Conservation (phyloP, 2,113 vertebrate species). For the Cromileptes altivelis region DNA sequence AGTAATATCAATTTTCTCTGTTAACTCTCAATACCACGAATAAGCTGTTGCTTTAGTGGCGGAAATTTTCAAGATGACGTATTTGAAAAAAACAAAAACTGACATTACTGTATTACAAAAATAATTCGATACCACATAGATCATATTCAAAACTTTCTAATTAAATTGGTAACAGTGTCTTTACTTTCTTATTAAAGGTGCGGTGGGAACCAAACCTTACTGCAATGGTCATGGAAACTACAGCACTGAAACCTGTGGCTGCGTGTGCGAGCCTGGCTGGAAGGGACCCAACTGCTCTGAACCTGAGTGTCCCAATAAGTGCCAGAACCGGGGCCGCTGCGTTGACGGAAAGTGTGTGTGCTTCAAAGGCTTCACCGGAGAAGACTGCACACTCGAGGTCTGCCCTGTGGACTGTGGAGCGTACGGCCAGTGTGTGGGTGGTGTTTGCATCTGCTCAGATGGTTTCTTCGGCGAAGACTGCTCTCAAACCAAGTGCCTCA, state of each 20-base stretch:
- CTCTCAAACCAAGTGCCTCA: slow-evolving; percentile 86
- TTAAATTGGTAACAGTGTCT: neutral
- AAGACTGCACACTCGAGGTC: slow-evolving; percentile 84
- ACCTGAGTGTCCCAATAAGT: slow-evolving; percentile 86
- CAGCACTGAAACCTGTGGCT: slow-evolving; percentile 87
- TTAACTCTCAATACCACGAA: neutral
- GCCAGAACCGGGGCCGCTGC: slow-evolving; percentile 90
- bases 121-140: neutral
- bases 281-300: slow-evolving; percentile 90
- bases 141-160: neutral
- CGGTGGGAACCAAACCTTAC: slow-evolving; percentile 88
- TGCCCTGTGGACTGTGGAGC: slow-evolving; percentile 86
- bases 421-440: slow-evolving; percentile 85
- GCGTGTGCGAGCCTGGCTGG: slow-evolving; percentile 88
- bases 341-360: slow-evolving; percentile 90
- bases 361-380: slow-evolving; percentile 88
- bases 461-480: slow-evolving; percentile 92
- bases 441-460: slow-evolving; percentile 84
- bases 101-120: neutral
- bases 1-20: neutral
- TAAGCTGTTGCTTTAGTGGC: neutral
- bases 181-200: slow-evolving; percentile 82
- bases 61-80: neutral
- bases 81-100: neutral
- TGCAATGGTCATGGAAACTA: slow-evolving; percentile 93